Evolutionary conservation across 2,888 invertebrate species (phyloP), one percentile per base, ranked within the genome.

Genomic region (Philereme vetulata): DNA sequence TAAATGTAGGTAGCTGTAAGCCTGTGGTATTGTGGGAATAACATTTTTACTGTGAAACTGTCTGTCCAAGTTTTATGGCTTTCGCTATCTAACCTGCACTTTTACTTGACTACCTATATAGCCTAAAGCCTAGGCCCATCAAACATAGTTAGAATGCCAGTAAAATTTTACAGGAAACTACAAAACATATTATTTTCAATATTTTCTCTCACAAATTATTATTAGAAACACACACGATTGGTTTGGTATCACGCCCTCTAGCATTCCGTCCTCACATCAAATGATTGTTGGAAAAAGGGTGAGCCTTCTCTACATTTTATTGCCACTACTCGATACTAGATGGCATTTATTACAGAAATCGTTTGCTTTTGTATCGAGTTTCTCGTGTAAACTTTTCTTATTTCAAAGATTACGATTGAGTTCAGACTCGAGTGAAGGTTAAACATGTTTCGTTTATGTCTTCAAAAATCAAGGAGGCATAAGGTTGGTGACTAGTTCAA

Each of bases 261-360:
- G 42, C 54, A 56, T 6, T 47, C 10, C n/a, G 46, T 49, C 7
- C 33, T 33, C 10, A 45, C 49, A 40, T 54, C 52, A 54, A 44
- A 51, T 57, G 56, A 51, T 45, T 6, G 21, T 35, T 34, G 21
- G 36, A 52, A 60, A 48, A 61, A 50, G 58, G 58, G 48, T 60
- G 50, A 35, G 44, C 36, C 45, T 56, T 32, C 50, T 42, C 57
- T 56, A 54, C 60, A 57, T 75, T 80, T 79, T 78, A 76, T 78
- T 78, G 66, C 71, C 56, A 71, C 80, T 76, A 78, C 67, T 72
- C 78, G 76, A 76, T 79, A 75, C 79, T 76, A 80, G 80, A 76
- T 80, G 80, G 80, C 80, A 59, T 46, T 21, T 21, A 21, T 21
- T 21, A 21, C 21, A 1, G 21, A 21, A 21, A 21, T 21, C 21